phyloP scores from a whole-genome alignment of 2,888 invertebrate species.

The Mylabris sibirica region DNA sequence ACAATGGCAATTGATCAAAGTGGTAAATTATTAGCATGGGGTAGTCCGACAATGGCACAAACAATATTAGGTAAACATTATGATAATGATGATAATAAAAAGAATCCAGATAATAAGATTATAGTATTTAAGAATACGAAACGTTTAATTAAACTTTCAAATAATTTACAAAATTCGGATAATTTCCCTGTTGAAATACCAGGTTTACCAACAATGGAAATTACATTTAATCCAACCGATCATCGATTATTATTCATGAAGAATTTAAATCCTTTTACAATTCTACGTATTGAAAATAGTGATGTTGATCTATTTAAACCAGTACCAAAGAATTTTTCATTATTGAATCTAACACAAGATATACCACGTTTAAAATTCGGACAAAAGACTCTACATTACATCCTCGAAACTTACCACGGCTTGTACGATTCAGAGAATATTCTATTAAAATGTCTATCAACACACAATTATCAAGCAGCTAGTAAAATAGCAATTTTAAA shows the following conservation, averaged over 20 bases:
- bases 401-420: slow-evolving; percentile 57
- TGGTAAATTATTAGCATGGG: slow-evolving; percentile 78
- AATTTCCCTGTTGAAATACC: slow-evolving; percentile 58
- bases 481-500: slow-evolving; percentile 59
- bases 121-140: slow-evolving; percentile 76
- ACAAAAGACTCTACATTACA: slow-evolving; percentile 58
- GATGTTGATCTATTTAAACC: slow-evolving; percentile 21
- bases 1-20: slow-evolving; percentile 73
- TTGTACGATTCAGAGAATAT: slow-evolving; percentile 59
- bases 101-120: slow-evolving; percentile 64
- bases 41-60: slow-evolving; percentile 74
- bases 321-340: slow-evolving; percentile 35
- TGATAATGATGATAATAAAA: slow-evolving; percentile 64
- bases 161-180: slow-evolving; percentile 52
- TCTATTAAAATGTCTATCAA: slow-evolving; percentile 55
- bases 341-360: slow-evolving; percentile 43
- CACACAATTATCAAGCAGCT: slow-evolving; percentile 58
- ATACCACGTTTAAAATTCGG: slow-evolving; percentile 47
- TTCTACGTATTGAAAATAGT: slow-evolving; percentile 46
- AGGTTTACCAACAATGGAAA: slow-evolving; percentile 58
- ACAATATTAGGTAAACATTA: slow-evolving; percentile 64
- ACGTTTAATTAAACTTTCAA: slow-evolving; percentile 75
- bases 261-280: slow-evolving; percentile 45
- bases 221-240: slow-evolving; percentile 56
- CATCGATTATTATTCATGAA: slow-evolving; percentile 50